Base-by-base conservation (phyloP, 2,113 vertebrate species). In the Ranitomeya imitator region DNA sequence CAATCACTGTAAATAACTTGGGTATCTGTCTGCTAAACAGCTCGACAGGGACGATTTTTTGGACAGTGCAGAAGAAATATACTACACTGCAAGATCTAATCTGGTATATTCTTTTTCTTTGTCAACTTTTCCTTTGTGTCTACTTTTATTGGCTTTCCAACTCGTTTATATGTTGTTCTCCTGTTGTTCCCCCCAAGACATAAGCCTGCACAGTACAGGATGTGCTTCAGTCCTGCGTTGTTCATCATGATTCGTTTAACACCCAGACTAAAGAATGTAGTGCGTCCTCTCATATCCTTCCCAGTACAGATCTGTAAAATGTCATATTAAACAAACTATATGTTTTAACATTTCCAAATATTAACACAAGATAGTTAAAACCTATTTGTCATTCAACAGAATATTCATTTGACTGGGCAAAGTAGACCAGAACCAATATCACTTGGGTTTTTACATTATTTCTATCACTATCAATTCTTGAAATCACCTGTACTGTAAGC, bases 21-120 rank as follows among this genome's bases (percentile, higher is more conserved):
- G 93, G 95, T 97, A 95, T 96, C 92, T 97, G 23, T 96, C 95
- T 97, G 95, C 96, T 95, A 92, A 98, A 97, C 97, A 99, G 97
- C 96, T 94, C 96, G 95, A 96, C 95, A 97, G 94, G 97, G 97
- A 96, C 93, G 96, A 95, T 96, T 97, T 97, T 98, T 97, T 97
- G 96, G 97, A 98, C 97, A 97, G 95, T 98, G 96, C 97, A 96
- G 97, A 98, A 96, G 97, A 99, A 94, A 95, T 97, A 93, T 99
- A 97, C 97, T 98, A 97, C 97, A 98, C 97, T 95, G 97, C 97
- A 96, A 98, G 97, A 99, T 96, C 97, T 97, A 97, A 98, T 95
- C 96, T 99, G 97, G 97, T 99, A 99, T 95, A 95, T 96, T 94
- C 93, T 59, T 93, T 92, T 96, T 95, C 93, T 95, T 94, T 94